These are phyloP conservation scores for Collichthys lucidus DNA, from an alignment of 2,113 vertebrate species.

Conservation along the genomic window DNA sequence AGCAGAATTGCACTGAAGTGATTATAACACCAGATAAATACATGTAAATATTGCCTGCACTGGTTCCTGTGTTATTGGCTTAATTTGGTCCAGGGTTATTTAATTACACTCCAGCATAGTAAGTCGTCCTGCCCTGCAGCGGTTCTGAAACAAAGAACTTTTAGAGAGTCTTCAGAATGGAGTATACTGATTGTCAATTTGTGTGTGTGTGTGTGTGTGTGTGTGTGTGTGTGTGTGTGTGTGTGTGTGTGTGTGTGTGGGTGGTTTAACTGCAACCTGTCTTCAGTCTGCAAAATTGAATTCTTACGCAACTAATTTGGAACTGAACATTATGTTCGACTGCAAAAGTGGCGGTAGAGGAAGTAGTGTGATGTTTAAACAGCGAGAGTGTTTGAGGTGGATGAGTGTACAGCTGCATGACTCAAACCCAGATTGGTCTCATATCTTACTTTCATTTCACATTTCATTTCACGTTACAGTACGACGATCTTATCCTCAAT, in stretches of 20 bases:
- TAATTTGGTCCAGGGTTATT: slow-evolving; percentile 37
- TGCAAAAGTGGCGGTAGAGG: background rate
- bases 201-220: background rate
- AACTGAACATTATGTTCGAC: background rate
- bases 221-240: too few relatives aligned
- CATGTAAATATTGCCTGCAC: slow-evolving; percentile 7
- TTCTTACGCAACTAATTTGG: slow-evolving; percentile 4
- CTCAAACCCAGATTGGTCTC: slow-evolving; percentile 3
- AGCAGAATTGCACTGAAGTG: background rate
- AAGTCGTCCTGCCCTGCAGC: slow-evolving; percentile 19
- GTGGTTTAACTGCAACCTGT: background rate
- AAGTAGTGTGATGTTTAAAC: background rate
- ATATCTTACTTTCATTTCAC: slow-evolving; percentile 1
- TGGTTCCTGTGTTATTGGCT: slow-evolving; percentile 1
- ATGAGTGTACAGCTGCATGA: slow-evolving; percentile 7
- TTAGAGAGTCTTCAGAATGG: slow-evolving; percentile 10
- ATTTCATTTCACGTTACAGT: background rate
- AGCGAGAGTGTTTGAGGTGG: background rate
- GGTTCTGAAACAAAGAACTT: slow-evolving; percentile 8
- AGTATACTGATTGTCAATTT: slow-evolving; percentile 3
- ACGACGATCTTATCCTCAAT: background rate
- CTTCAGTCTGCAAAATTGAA: slow-evolving; percentile 5
- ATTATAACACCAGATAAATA: slow-evolving; percentile 2
- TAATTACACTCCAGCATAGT: slow-evolving; percentile 28
- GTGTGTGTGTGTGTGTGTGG: too few relatives aligned